Base-by-base conservation (phyloP, 2,113 vertebrate genomes). In the Chloroceryle aenea region DNA sequence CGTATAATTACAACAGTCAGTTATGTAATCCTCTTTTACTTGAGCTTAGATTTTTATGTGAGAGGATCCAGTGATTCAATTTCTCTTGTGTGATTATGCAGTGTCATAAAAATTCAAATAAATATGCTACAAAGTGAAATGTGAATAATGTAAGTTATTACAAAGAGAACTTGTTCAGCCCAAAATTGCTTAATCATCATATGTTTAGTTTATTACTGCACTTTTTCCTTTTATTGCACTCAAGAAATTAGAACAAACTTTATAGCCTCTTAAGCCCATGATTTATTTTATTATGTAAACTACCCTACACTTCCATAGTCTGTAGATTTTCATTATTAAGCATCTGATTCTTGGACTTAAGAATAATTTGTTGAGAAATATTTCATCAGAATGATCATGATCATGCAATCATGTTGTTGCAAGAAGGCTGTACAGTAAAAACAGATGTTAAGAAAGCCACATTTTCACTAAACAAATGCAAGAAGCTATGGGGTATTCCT, bases 31-130 rank as follows among this genome's bases (percentile, higher is more conserved):
- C 64, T 66, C 69, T 82, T 92, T 86, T 67, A 68, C 71, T 95
- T 89, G 21, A 69, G 62, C 38, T 93, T 77, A 84, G 72, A 87
- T 87, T 90, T 90, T 92, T 59, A 18, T 63, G 21, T 67, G 32
- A 85, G 84, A 55, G 45, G 55, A 87, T 81, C n/a, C n/a, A 93
- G 36, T 71, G 74, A 86, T 95, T 89, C 45, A 87, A 76, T 93
- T 96, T 97, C 74, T 92, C 76, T 50, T 83, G 40, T 40, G 36
- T 84, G 61, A 84, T 79, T 91, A 94, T 82, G 32, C 61, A 71
- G 64, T 56, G 52, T 67, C 89, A 94, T 95, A 94, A 93, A 95
- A 95, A 88, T 43, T 77, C 74, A 84, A 85, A 95, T 91, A 96
- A 89, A 94, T 89, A 84, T 14, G 43, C 61, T 82, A 56, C 75